Evolutionary conservation across 2,888 invertebrate species (phyloP), one percentile per base, ranked within the genome.

Genomic region (Acleris holmiana): DNA sequence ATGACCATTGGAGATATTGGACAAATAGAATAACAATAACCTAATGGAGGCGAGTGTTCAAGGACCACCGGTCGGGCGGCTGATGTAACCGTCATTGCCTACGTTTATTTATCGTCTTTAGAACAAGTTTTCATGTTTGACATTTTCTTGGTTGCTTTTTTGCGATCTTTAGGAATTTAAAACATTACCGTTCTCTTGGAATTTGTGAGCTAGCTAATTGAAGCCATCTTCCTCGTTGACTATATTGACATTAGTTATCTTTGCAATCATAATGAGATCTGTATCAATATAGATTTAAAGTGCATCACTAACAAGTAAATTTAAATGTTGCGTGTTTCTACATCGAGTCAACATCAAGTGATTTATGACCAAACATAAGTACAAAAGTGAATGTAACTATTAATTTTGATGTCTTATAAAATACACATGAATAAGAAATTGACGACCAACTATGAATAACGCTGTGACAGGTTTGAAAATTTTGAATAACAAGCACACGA

Each of bases 1-100:
- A 56, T 29, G 55, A 21, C 55, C 21, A 50, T 50, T 44, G 60
- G 53, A 54, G 59, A 65, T 49, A 65, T 65, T 60, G 54, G 54
- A 50, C 54, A 65, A 65, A 65, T 65, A 60, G 65, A 65, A 65
- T 60, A 60, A 60, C 65, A 65, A 65, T 65, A 65, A 65, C 59
- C 19, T 63, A 50, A 55, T 60, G 18, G 56, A 46, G 46, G 35
- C 46, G 23, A 29, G 50, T 50, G 44, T 49, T 65, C 65, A 65
- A 65, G 65, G 65, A 59, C 65, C 49, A 65, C 65, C 41, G 59
- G 65, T 60, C 54, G 44, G 8, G 44, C 21, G 54, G 65, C 55
- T 65, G 60, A 64, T 64, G 64, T 64, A 53, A 64, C 40, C 57
- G 58, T 29, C 58, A 59, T 53, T 58, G 60, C 59, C 59, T 64